Percentiles rank a stretch among this genome's conserved stretches.
These are phyloP conservation scores for Trematocara variabile DNA, from an alignment of 2,113 vertebrate species.

Conservation along the genomic window DNA sequence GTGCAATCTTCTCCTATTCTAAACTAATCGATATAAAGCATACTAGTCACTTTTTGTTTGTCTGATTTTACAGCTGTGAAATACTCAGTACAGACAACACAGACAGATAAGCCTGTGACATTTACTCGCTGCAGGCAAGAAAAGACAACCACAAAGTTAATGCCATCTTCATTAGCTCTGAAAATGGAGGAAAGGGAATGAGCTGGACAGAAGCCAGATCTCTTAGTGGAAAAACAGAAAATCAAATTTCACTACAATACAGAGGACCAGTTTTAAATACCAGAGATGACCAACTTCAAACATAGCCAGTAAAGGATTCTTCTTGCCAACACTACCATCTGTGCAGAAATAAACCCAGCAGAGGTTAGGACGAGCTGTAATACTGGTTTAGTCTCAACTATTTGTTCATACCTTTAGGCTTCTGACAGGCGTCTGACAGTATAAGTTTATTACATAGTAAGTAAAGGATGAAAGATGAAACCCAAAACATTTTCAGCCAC, in stretches of 20 bases:
- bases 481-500: not conserved
- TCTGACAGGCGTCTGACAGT: not conserved
- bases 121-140: not conserved
- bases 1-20: not conserved
- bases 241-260: not conserved
- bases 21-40: not conserved
- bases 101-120: not conserved
- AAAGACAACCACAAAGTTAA: not conserved
- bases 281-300: not conserved
- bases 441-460: not conserved
- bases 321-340: not conserved
- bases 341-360: not conserved
- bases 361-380: not conserved
- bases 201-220: not conserved
- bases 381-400: not conserved
- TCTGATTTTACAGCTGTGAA: not conserved
- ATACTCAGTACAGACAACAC: not conserved
- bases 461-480: conserved; percentile 4
- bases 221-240: not conserved
- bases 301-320: not conserved
- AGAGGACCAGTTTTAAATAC: not conserved
- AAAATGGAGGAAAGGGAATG: not conserved
- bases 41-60: not conserved
- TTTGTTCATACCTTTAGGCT: not conserved
- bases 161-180: not conserved